Evolutionary conservation across 1,140 invertebrate genomes (phyloP), one percentile per base, ranked within the genome.

Genomic region (Pseudomyrmex pallidus): DNA sequence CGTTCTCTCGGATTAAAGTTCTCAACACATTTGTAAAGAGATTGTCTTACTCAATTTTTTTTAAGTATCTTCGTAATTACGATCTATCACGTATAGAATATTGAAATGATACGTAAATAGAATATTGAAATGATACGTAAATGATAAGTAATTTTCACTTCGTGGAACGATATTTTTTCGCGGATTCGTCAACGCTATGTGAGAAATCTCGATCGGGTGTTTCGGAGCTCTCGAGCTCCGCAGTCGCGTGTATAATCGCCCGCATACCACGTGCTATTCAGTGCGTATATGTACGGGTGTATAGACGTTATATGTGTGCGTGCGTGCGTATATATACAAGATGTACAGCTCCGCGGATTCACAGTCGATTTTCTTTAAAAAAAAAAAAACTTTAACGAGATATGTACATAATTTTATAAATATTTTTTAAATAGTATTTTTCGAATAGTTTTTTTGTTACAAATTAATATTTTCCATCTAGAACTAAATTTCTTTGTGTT

Each of bases 241-340:
- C 22, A 50, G 66, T 80, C 76, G 76, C 76, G 76, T 80, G 66
- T 80, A 80, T 77, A 80, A 80, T 80, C 76, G 66, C 66, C 54
- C 76, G 76, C 76, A 80, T 80, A 80, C 66, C 66, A 80, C 54
- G 76, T 80, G 76, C 66, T 80, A 80, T 80, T 80, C 66, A 80
- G 76, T 80, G 76, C 66, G 66, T 80, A 59, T 80, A 54, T 73
- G 20, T 62, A 48, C 0, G 35, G 0, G 35, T 35, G 35, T 46
- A 12, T 70, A 4, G 22, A 35, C 35, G 35, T 35, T 35, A 35
- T 35, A 10, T 57, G 12, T 3, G 3, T 25, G 52, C 20, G 46
- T 57, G 25, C 44, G n/a, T 3, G 8, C n/a, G 22, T 35, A 22
- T 57, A 17, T 78, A 59, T 68, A 78, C 20, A 15, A 66, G 35